phyloP scores from a whole-genome alignment of 2,888 invertebrate genomes.

The Epistrophe grossulariae region DNA sequence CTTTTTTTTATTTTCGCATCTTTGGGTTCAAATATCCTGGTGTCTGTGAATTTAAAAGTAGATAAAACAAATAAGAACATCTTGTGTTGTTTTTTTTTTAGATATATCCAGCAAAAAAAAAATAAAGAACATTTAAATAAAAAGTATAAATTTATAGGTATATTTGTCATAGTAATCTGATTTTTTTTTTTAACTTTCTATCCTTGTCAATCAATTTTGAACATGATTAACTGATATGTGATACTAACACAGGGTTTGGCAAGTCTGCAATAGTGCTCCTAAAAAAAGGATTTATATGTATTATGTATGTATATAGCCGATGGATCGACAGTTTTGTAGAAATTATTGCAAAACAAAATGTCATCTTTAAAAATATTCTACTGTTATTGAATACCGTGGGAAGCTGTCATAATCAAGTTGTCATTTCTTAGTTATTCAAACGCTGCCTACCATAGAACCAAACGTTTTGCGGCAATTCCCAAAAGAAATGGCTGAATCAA shows the following conservation, averaged over 20 bases:
- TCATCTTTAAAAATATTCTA: too few species aligned
- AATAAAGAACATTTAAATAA: conserved; percentile 7
- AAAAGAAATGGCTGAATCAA: too few species aligned
- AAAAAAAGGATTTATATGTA: too few species aligned
- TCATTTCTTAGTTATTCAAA: too few species aligned
- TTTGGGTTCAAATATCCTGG: not conserved
- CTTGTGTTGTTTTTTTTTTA: not conserved
- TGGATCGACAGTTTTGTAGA: too few species aligned
- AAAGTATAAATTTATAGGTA: not conserved
- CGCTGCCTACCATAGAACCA: too few species aligned
- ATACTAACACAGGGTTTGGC: not conserved
- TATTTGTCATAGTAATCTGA: conserved; percentile 1
- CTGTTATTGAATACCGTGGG: too few species aligned
- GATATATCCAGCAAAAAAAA: not conserved
- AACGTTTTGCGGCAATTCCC: too few species aligned
- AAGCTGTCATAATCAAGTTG: too few species aligned
- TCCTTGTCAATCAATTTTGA: conserved; percentile 16
- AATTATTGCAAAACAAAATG: too few species aligned
- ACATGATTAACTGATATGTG: not conserved
- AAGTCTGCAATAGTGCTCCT: too few species aligned
- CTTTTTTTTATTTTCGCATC: not conserved
- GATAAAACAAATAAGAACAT: conserved; percentile 4
- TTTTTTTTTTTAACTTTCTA: not conserved
- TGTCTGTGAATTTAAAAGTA: conserved; percentile 18
- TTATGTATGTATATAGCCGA: too few species aligned